Conservation (phyloP, 2,888 invertebrate genomes). For the Furcula furcula region DNA sequence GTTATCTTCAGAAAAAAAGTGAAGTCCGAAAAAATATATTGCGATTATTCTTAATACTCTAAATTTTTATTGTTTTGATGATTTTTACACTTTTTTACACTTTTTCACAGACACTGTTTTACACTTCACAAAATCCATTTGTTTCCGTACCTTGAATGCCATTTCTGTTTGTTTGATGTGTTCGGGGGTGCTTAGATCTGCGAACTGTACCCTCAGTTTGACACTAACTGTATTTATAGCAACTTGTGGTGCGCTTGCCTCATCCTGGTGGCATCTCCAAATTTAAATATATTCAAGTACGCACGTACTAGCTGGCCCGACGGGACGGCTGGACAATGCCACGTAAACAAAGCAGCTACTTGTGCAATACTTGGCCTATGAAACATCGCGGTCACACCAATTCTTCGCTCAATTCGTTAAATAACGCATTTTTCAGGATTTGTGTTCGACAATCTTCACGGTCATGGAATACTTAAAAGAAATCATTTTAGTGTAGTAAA, state of each 20-base stretch:
- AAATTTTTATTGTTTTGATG: too few species aligned
- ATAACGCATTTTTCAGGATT: conserved; percentile 43
- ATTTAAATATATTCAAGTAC: conserved; percentile 82
- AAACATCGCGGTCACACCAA: conserved; percentile 65
- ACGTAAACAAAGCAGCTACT: conserved; percentile 69
- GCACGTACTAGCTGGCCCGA: conserved; percentile 69
- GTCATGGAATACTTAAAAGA: conserved; percentile 29
- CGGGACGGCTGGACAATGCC: conserved; percentile 75
- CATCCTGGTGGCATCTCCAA: conserved; percentile 79
- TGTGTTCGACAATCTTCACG: conserved; percentile 41
- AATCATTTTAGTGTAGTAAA: conserved; percentile 29
- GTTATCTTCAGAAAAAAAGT: too few species aligned
- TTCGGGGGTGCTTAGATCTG: conserved; percentile 64
- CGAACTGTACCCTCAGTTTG: conserved; percentile 68
- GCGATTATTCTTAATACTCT: too few species aligned
- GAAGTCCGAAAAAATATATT: too few species aligned
- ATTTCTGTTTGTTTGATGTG: conserved; percentile 61
- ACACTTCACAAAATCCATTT: conserved; percentile 47
- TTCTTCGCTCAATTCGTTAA: conserved; percentile 50
- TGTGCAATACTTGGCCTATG: conserved; percentile 68
- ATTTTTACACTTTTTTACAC: conserved; percentile 1
- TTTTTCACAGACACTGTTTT: conserved; percentile 35
- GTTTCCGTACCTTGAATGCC: conserved; percentile 72
- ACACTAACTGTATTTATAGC: conserved; percentile 69
- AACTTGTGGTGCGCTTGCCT: conserved; percentile 60